A percentile compares a stretch with the other conserved stretches of the same genome.
Conservation (phyloP, 2,113 vertebrate genomes). For the Paradisaea rubra region DNA sequence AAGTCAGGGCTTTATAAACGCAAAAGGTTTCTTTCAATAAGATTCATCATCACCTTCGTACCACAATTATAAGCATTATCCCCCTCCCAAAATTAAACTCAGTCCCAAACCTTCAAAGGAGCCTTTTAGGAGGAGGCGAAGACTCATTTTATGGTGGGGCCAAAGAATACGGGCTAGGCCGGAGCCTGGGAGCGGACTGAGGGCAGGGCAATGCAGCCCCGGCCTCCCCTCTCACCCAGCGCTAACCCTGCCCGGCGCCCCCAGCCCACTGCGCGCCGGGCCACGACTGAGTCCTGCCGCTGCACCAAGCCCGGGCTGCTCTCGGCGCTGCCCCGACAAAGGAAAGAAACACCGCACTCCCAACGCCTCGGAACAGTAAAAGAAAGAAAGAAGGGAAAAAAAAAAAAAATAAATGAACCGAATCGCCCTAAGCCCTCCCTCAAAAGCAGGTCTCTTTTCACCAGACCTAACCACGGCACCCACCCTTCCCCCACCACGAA, state of each 20-base stretch:
- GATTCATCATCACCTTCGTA: neutral
- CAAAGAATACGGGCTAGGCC: neutral
- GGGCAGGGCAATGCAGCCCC: neutral
- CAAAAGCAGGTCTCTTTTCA: neutral
- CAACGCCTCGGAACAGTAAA: neutral
- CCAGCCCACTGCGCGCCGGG: neutral
- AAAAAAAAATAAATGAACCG: neutral
- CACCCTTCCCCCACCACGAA: constrained; percentile 9
- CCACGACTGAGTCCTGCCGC: neutral
- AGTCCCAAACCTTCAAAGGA: neutral
- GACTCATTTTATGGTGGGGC: neutral
- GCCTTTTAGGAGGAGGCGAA: neutral
- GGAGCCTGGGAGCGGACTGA: neutral
- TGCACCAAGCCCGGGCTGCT: neutral
- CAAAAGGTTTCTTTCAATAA: neutral
- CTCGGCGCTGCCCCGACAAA: neutral
- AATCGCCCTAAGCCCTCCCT: neutral
- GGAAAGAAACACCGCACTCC: neutral
- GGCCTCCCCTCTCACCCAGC: neutral
- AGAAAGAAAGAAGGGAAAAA: neutral
- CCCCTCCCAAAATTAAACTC: neutral
- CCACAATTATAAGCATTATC: neutral
- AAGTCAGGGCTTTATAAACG: neutral
- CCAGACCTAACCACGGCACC: neutral
- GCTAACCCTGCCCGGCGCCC: neutral